A percentile compares a stretch with the other conserved stretches of the same genome.
Evolutionary conservation across 1,140 invertebrate species (phyloP).

Genomic region (Papilio glaucus): DNA sequence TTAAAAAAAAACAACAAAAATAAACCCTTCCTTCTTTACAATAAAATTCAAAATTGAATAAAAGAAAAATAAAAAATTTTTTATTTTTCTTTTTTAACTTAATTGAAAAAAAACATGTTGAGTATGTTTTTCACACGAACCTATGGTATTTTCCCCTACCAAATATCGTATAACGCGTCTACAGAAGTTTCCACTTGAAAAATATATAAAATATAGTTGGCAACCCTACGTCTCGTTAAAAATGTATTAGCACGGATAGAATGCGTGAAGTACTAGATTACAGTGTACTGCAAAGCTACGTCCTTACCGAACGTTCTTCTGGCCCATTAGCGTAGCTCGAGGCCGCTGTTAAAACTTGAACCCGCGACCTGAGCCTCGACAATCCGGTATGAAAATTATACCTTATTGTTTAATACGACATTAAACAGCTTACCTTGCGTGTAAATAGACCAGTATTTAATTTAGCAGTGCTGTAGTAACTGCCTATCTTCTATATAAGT

Average conservation of each 20-base stretch:
- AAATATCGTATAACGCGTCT: no score
- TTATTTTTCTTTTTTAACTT: no score
- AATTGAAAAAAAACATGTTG: no score
- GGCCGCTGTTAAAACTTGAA: slow-evolving; percentile 18
- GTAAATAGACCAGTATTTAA: not conserved
- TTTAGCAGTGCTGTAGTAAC: not conserved
- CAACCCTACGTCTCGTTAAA: slow-evolving; percentile 12
- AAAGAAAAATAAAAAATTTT: no score
- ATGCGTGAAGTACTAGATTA: slow-evolving; percentile 14
- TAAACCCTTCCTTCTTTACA: no score
- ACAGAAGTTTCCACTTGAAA: no score
- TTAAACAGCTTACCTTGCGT: not conserved
- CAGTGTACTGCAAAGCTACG: not conserved
- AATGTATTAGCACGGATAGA: not conserved
- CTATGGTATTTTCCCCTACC: no score
- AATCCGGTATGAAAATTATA: slow-evolving; percentile 5
- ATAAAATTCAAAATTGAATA: no score
- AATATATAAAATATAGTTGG: not conserved
- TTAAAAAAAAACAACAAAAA: no score
- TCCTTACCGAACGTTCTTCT: not conserved
- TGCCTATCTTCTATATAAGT: not conserved
- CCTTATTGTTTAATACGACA: slow-evolving; percentile 7
- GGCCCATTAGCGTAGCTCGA: not conserved
- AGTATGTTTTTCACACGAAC: no score
- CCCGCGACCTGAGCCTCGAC: slow-evolving; percentile 2